Percentiles rank a stretch among this genome's conserved stretches.
These are phyloP conservation scores for Brachionus koreanus DNA, from an alignment of 1,140 invertebrate species.

Conservation along the genomic window DNA sequence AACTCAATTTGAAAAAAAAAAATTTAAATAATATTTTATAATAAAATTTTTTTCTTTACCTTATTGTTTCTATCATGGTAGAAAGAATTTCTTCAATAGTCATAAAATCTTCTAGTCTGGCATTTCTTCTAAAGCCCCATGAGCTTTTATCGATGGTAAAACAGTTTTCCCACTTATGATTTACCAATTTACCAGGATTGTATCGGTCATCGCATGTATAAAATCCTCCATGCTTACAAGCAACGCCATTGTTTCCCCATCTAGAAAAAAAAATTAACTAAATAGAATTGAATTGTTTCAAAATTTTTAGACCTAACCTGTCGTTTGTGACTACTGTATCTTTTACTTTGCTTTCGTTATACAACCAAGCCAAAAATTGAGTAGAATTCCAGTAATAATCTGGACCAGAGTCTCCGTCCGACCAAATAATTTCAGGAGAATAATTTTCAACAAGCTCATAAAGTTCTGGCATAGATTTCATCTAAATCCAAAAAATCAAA, in stretches of 20 bases:
- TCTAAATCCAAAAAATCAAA: neutral
- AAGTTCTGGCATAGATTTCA: constrained; percentile 58
- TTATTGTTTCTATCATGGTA: constrained; percentile 71
- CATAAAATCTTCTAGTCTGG: constrained; percentile 68
- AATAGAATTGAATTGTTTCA: neutral
- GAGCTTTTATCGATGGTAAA: constrained; percentile 82
- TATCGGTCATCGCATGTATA: constrained; percentile 75
- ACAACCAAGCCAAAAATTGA: constrained; percentile 78
- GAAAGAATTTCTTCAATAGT: constrained; percentile 69
- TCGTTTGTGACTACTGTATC: constrained; percentile 82
- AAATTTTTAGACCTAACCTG: constrained; percentile 52
- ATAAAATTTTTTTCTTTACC: neutral
- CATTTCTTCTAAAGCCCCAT: constrained; percentile 68
- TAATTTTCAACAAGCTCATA: constrained; percentile 68
- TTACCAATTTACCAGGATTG: constrained; percentile 66
- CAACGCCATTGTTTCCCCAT: constrained; percentile 70
- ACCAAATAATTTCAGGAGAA: constrained; percentile 84
- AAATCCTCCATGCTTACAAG: constrained; percentile 81
- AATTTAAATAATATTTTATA: too few relatives aligned
- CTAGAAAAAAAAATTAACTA: neutral
- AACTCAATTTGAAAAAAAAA: too few relatives aligned
- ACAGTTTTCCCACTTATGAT: constrained; percentile 61
- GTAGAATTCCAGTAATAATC: constrained; percentile 68
- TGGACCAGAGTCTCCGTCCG: constrained; percentile 70
- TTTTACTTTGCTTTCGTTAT: constrained; percentile 82